Evolutionary conservation across 2,888 invertebrate species (phyloP).

Genomic region (Philaethria dido): DNA sequence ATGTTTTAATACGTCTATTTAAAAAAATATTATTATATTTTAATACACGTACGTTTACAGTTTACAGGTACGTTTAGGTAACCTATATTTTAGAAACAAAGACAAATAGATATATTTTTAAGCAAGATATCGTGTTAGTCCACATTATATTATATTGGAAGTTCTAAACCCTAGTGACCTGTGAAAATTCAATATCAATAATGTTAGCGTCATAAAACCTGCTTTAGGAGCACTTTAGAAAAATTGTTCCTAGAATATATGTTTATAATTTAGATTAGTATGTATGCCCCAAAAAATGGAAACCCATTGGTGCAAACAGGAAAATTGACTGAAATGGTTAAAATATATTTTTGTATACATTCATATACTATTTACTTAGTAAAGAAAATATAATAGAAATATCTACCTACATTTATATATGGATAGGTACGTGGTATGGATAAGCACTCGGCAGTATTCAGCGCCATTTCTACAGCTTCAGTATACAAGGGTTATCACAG

Average conservation of each 20-base stretch:
- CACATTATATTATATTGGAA: conserved; percentile 14
- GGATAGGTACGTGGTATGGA: not conserved
- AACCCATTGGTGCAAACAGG: not conserved
- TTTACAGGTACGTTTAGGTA: too few relatives aligned
- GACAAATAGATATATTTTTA: too few relatives aligned
- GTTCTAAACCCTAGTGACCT: conserved; percentile 38
- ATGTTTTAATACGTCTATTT: too few relatives aligned
- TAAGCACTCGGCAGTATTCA: conserved; percentile 11
- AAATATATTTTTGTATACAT: too few relatives aligned
- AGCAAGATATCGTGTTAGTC: not conserved
- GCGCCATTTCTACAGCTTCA: conserved; percentile 13
- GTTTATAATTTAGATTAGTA: not conserved
- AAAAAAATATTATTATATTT: too few relatives aligned
- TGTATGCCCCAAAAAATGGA: not conserved
- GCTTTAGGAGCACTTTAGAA: not conserved
- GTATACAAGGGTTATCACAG: conserved; percentile 57
- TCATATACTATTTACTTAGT: not conserved
- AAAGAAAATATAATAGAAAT: not conserved
- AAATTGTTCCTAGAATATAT: conserved; percentile 4
- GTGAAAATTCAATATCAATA: conserved; percentile 44
- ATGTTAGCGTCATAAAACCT: conserved; percentile 42
- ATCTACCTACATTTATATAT: not conserved
- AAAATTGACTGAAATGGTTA: not conserved
- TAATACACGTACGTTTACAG: too few relatives aligned
- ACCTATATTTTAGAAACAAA: too few relatives aligned